A percentile compares a stretch with the other conserved stretches of the same genome.
phyloP scores from a whole-genome alignment of 2,888 invertebrate species.

The Bembecia ichneumoniformis region DNA sequence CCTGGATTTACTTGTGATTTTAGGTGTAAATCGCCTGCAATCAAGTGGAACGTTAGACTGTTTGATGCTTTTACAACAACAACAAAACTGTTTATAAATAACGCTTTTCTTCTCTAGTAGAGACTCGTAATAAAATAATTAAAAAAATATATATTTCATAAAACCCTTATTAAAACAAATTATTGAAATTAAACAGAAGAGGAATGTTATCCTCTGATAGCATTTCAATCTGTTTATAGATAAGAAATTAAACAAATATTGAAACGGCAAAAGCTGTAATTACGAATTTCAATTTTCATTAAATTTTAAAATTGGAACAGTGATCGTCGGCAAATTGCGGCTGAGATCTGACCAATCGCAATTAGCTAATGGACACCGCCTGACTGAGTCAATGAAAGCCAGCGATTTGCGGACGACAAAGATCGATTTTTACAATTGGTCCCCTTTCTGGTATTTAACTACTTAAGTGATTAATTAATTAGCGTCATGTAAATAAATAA shows the following conservation, averaged over 20 bases:
- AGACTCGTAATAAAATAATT: no score
- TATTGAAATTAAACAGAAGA: no score
- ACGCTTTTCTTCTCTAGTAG: no score
- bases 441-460: not conserved
- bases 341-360: constrained; percentile 25
- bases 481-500: no score
- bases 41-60: no score
- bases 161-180: no score
- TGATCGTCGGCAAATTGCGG: constrained; percentile 21
- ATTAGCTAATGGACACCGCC: constrained; percentile 34
- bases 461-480: no score
- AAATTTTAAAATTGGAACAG: constrained; percentile 13
- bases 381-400: constrained; percentile 18
- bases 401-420: constrained; percentile 9
- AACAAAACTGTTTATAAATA: no score
- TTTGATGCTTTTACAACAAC: no score
- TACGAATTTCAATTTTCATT: constrained; percentile 1
- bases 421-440: not conserved
- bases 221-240: not conserved
- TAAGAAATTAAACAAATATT: constrained; percentile 3
- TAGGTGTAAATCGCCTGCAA: no score
- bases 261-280: constrained; percentile 2
- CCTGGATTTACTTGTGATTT: no score
- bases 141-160: no score
- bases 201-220: not conserved